Evolutionary conservation across 1,140 invertebrate genomes (phyloP).

Genomic region (Drosophila sulfurigaster): DNA sequence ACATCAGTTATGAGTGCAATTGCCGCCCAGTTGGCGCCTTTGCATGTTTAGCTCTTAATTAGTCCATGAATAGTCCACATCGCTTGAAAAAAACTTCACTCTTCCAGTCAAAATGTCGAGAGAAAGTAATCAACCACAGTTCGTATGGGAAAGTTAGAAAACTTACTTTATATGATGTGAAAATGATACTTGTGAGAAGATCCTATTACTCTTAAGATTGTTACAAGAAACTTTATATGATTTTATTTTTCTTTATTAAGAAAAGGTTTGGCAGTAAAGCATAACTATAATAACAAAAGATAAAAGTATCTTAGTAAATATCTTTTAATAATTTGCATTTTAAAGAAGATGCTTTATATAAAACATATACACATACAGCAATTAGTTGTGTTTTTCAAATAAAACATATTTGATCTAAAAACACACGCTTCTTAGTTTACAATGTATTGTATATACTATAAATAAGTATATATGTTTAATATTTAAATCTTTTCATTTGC

Average conservation of each 20-base stretch:
- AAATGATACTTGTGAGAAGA: slow-evolving; percentile 42
- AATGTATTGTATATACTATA: no score
- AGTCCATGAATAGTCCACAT: slow-evolving; percentile 53
- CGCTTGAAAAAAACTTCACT: slow-evolving; percentile 7
- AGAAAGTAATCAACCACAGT: slow-evolving; percentile 11
- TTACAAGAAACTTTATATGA: background rate
- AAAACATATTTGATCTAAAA: no score
- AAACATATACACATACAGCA: no score
- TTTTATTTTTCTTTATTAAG: background rate
- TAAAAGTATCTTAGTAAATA: no score
- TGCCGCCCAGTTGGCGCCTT: slow-evolving; percentile 59
- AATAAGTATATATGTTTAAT: no score
- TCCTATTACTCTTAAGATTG: background rate
- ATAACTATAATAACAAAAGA: background rate
- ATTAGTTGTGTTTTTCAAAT: no score
- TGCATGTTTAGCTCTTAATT: slow-evolving; percentile 64
- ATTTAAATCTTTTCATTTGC: no score
- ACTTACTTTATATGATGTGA: background rate
- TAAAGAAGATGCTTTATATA: no score
- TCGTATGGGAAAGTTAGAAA: slow-evolving; percentile 5
- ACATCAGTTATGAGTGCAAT: slow-evolving; percentile 41
- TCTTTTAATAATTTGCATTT: no score
- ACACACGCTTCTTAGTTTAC: no score
- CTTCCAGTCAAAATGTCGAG: slow-evolving; percentile 15
- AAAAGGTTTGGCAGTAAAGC: background rate